Evolutionary conservation across 1,140 invertebrate species (phyloP), one percentile per base, ranked within the genome.

Genomic region (Ips typographus): DNA sequence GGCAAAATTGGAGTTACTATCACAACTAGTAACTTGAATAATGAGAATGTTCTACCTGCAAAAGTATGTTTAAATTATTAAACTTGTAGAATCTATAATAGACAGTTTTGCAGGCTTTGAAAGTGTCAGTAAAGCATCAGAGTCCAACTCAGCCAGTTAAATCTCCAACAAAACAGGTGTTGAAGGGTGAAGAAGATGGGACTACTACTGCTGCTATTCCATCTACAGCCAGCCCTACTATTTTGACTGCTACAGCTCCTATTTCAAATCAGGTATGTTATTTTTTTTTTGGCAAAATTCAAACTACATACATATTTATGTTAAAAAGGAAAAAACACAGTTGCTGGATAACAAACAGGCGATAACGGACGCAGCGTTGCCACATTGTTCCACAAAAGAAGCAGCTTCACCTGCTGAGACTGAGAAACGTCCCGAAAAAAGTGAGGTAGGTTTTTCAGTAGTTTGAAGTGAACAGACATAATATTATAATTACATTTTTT

Each of bases 1-100:
- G 93, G 93, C 1, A 94, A 94, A 82, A 94, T 94, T 72, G 93
- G 93, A 49, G 91, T 94, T 36, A 94, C 92, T 8, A 94, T 94
- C 61, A 93, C 91, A 59, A 88, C 86, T 8, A 89, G 87, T 60
- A 87, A 85, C 78, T 86, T 90, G 38, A 84, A 86, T 74, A 86
- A 85, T 78, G 77, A 83, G 63, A 80, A 80, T 72, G 78, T 82
- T 49, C 84, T 83, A 61, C 84, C 85, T 22, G 80, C 82, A 1
- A 85, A 87, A 79, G 81, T 86, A 70, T 40, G 7, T 59, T n/a
- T 36, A 52, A 1, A 57, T 38, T 36, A 4, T 8, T 55, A 3
- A 8, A 49, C 1, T 49, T 49, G 0, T 8, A 22, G 3, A 49
- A 1, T 59, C 42, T 8, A 42, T 3, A 41, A 41, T 41, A 59